These are phyloP conservation scores for Platycercus adscitus DNA, from an alignment of 2,113 vertebrate species.

Conservation along the genomic window DNA sequence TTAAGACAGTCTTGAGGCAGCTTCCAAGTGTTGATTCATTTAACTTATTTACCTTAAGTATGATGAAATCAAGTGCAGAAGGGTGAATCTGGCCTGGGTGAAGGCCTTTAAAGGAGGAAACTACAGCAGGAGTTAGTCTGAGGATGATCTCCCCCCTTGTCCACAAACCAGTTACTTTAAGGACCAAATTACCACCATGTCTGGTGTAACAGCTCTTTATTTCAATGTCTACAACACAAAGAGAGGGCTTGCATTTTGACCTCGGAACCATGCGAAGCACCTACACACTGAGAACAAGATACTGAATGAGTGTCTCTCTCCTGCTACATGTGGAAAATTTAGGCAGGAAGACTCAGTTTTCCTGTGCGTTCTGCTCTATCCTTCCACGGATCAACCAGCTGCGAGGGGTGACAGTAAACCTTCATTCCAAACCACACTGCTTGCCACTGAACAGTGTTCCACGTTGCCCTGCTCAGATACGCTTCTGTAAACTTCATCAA, in stretches of 20 bases:
- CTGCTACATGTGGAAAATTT: slow-evolving; percentile 28
- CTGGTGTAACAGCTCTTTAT: slow-evolving; percentile 66
- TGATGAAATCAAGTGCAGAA: not conserved
- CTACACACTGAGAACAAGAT: not conserved
- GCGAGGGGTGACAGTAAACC: not conserved
- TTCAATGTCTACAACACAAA: slow-evolving; percentile 59
- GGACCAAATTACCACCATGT: not conserved
- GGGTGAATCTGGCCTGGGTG: not conserved
- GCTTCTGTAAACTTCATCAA: slow-evolving; percentile 26
- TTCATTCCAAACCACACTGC: not conserved
- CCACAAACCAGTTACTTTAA: not conserved
- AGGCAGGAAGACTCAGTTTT: slow-evolving; percentile 45
- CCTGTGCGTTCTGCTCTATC: not conserved
- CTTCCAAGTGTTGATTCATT: not conserved
- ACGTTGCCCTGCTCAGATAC: not conserved
- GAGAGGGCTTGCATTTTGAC: slow-evolving; percentile 53
- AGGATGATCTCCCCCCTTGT: not conserved
- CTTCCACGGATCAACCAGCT: not conserved
- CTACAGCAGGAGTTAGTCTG: not conserved
- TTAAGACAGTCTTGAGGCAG: not conserved
- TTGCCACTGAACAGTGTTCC: slow-evolving; percentile 3
- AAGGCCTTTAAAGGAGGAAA: not conserved
- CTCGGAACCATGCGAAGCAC: slow-evolving; percentile 53
- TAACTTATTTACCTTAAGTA: not conserved
- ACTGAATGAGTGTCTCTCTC: not conserved